Base-by-base conservation (phyloP, 2,888 invertebrate species). In the Nemurella pictetii region DNA sequence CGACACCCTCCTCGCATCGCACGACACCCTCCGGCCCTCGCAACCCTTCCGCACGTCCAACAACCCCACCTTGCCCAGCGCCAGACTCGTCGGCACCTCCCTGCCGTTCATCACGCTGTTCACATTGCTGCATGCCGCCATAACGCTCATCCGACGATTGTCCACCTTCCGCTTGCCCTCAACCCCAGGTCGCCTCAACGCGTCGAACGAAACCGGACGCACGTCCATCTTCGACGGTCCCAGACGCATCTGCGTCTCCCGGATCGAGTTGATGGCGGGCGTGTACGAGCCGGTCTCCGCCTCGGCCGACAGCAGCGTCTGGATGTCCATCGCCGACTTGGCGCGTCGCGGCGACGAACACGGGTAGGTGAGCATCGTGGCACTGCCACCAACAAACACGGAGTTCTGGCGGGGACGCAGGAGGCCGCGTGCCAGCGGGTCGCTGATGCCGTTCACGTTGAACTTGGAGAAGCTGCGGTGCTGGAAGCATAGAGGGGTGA, bases 281-380 rank as follows among this genome's bases (percentile, higher is more conserved):
- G 74, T 55, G 55, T 26, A 0, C 5, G 26, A 29, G 78, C 32
- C 30, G 3, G 35, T 27, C 15, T 35, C 80, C 15, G 28, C 84
- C 77, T 93, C 90, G 87, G 92, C 90, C 89, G 94, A 88, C 88
- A 94, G 90, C 88, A 96, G 91, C 30, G 95, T 95, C 88, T 96
- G 96, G 20, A 97, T 93, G 89, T 97, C 96, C 87, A 96, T 94
- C 0, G 96, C 97, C 72, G 96, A 96, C 88, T 96, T 95, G 4
- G 95, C 95, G 86, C 96, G 94, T 15, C 97, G 91, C 0, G 96
- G 95, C 0, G 95, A 93, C 87, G 93, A 93, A 86, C 90, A 88
- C 20, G 94, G 94, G 86, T 95, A 92, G 84, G 95, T 91, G 83
- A 94, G 93, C 87, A 93, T 92, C 0, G 93, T 92, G 87, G 94